phyloP scores from a whole-genome alignment of 2,797 vertebrate species.

The Nannoperca australis region DNA sequence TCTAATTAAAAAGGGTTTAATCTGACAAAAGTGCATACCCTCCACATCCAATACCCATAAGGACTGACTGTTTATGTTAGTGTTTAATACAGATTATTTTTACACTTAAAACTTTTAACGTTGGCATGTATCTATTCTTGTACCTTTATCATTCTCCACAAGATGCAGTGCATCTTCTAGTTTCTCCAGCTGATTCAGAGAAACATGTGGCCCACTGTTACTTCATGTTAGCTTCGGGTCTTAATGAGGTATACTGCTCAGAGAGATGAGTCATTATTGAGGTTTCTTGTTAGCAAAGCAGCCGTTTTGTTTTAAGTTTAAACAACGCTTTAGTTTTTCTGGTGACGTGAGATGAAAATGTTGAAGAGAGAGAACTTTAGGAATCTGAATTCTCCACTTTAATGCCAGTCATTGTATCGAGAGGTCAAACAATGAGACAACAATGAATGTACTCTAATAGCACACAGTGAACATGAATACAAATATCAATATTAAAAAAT shows the following conservation, averaged over 20 bases:
- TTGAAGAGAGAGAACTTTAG: neutral
- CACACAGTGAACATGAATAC: constrained; percentile 22
- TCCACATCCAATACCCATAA: too few species aligned
- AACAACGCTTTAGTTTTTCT: neutral
- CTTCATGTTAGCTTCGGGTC: too few species aligned
- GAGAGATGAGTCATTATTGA: too few species aligned
- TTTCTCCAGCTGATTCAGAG: neutral
- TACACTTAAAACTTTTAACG: too few species aligned
- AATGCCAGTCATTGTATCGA: constrained; percentile 32
- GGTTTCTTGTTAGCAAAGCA: too few species aligned
- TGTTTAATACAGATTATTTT: too few species aligned
- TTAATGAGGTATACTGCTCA: neutral
- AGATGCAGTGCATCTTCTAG: neutral
- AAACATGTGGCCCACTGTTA: neutral
- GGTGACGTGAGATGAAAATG: neutral
- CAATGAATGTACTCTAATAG: neutral
- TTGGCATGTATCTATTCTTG: too few species aligned
- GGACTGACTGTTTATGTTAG: too few species aligned
- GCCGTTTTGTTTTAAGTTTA: neutral
- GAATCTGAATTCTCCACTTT: constrained; percentile 29
- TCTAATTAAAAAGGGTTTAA: too few species aligned
- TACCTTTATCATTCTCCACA: too few species aligned
- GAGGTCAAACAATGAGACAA: constrained; percentile 22
- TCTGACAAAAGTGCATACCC: too few species aligned
- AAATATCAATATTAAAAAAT: constrained; percentile 47